Conservation (phyloP, 2,888 invertebrate genomes). For the Lycia hirtaria region DNA sequence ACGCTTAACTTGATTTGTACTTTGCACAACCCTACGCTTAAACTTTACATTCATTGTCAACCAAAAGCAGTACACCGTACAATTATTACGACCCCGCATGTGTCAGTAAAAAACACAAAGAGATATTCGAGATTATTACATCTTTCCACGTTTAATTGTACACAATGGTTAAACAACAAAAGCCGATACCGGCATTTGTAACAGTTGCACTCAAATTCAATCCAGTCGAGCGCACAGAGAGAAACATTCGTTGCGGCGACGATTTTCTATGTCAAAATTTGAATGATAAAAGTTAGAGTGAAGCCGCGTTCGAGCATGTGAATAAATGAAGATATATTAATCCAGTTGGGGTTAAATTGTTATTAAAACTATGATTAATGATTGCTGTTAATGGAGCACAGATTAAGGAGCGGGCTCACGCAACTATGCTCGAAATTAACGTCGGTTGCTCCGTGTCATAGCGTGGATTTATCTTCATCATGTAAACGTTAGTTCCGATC, state of each 20-base stretch:
- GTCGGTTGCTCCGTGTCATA: slow-evolving; percentile 71
- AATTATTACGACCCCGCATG: slow-evolving; percentile 72
- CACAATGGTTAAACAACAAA: slow-evolving; percentile 82
- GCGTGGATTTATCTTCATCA: slow-evolving; percentile 81
- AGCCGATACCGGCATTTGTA: slow-evolving; percentile 70
- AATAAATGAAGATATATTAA: slow-evolving; percentile 85
- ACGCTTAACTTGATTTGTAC: slow-evolving; percentile 73
- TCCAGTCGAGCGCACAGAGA: slow-evolving; percentile 50
- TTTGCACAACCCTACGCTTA: slow-evolving; percentile 75
- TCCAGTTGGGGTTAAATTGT: slow-evolving; percentile 84
- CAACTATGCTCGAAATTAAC: slow-evolving; percentile 74
- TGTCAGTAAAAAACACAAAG: slow-evolving; percentile 78
- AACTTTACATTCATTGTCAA: slow-evolving; percentile 78
- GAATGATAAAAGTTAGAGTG: slow-evolving; percentile 77
- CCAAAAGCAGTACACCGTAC: slow-evolving; percentile 57
- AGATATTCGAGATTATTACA: slow-evolving; percentile 82
- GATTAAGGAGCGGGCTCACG: slow-evolving; percentile 80
- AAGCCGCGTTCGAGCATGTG: slow-evolving; percentile 58
- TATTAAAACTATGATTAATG: slow-evolving; percentile 86
- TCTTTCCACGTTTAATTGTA: slow-evolving; percentile 83
- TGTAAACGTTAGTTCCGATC: slow-evolving; percentile 66
- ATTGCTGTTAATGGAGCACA: slow-evolving; percentile 76
- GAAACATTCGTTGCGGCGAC: slow-evolving; percentile 72
- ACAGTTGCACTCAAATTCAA: slow-evolving; percentile 77
- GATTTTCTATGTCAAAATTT: slow-evolving; percentile 75